Conservation (phyloP, 1,140 invertebrate species). For the Matsumurasca onukii region DNA sequence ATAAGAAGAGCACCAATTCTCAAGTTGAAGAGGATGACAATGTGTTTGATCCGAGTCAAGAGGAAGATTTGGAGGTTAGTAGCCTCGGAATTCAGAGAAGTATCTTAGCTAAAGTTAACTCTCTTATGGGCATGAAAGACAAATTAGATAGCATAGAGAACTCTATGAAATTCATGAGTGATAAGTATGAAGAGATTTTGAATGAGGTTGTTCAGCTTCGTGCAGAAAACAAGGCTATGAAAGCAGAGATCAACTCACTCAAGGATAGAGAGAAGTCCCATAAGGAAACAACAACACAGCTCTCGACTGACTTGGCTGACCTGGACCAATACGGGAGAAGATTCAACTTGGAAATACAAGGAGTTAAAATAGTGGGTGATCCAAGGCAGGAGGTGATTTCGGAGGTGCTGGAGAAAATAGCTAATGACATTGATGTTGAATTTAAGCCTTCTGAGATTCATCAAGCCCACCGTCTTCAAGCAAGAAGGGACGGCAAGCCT, state of each 20-base stretch:
- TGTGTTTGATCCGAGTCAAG: no score
- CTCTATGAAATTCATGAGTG: constrained; percentile 1
- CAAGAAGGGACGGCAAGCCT: neutral
- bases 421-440: neutral
- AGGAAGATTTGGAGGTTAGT: neutral
- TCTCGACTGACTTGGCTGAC: neutral
- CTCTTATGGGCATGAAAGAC: neutral
- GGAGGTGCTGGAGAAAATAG: neutral
- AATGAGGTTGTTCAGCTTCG: neutral
- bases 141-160: neutral
- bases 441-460: neutral
- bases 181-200: neutral
- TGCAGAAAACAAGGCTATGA: neutral
- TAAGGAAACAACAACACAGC: neutral
- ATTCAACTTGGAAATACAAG: neutral
- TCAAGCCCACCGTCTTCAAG: neutral
- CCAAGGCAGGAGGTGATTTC: neutral
- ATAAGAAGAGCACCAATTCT: no score
- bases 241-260: neutral
- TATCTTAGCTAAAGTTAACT: neutral
- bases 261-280: neutral
- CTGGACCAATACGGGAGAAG: constrained; percentile 12
- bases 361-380: neutral
- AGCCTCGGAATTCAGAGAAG: neutral
- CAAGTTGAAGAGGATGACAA: no score